Percentiles rank a stretch among this genome's conserved stretches.
Conservation (phyloP, 1,140 invertebrate species). For the Drosophila lacteicornis region DNA sequence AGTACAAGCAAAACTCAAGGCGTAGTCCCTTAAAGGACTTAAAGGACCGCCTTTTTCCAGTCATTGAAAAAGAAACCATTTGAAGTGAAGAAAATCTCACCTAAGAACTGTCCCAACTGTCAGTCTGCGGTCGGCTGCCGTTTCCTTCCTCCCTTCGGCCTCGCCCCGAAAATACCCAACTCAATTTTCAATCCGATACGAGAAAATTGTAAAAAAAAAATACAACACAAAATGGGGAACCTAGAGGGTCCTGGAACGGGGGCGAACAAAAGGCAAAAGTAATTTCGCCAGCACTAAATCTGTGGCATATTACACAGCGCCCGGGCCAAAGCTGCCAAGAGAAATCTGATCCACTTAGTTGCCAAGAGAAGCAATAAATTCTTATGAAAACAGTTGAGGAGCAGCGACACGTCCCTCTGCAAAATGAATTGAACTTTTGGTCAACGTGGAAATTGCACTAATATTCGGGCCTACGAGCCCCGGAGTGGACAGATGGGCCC, state of each 20-base stretch:
- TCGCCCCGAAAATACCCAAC: conserved; percentile 41
- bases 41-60: conserved; percentile 1
- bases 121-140: conserved; percentile 28
- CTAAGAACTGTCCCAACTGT: conserved; percentile 39
- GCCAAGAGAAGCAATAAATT: conserved; percentile 66
- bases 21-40: conserved; percentile 4
- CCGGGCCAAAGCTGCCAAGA: conserved; percentile 31
- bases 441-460: conserved; percentile 54
- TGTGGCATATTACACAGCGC: conserved; percentile 60
- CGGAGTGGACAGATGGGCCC: conserved; percentile 29
- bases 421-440: conserved; percentile 74
- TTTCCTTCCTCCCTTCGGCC: conserved; percentile 2
- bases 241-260: conserved; percentile 13
- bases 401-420: conserved; percentile 38
- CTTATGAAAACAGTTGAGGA: conserved; percentile 58
- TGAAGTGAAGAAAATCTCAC: conserved; percentile 30
- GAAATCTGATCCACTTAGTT: conserved; percentile 73
- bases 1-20: not conserved
- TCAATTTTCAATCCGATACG: conserved; percentile 61
- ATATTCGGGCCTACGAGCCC: conserved; percentile 37
- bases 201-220: conserved; percentile 32
- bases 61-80: conserved; percentile 22
- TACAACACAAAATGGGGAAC: not conserved
- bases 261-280: conserved; percentile 59
- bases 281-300: conserved; percentile 62